Evolutionary conservation across 1,140 invertebrate genomes (phyloP), one percentile per base, ranked within the genome.

Genomic region (Dreissena rostriformis): DNA sequence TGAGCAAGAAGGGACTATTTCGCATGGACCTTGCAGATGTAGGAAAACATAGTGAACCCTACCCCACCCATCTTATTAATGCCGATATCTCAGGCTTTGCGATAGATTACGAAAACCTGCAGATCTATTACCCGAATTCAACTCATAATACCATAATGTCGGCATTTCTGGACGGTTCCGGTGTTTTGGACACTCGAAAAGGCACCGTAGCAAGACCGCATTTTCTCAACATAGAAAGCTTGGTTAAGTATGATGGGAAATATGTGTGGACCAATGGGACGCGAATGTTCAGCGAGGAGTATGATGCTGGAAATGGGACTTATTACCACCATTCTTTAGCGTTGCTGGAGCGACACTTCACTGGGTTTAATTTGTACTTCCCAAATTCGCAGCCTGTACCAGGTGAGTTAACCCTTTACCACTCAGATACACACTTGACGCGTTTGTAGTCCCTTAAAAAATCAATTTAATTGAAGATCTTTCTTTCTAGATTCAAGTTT

Each of bases 261-360:
- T 96, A 97, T 88, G 97, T 97, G 91, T 97, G 96, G 96, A 97
- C 96, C 0, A 97, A 97, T 90, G 96, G 96, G 0, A 93, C 95
- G 22, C 95, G 96, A 87, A 95, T 95, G 1, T 94, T 97, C 72
- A 95, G 95, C 11, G 96, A 97, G 93, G 87, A 89, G 29, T 89
- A 81, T 78, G 88, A 91, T 49, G 39, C 83, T 15, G 67, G 77
- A 14, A 82, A 81, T 22, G 78, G 96, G 80, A 95, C 94, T 89
- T 97, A 96, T 87, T 96, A 96, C 88, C 96, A 97, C 89, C 97
- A 97, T 91, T 95, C 88, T 5, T 72, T 92, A 55, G 79, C 86
- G 10, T 84, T 91, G 71, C 86, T 80, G 55, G 86, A 87, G 29
- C 85, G 83, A 26, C 78, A 87, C 68, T 92, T 88, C 76, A 66